A percentile compares a stretch with the other conserved stretches of the same genome.
Evolutionary conservation across 2,888 invertebrate genomes (phyloP).

Genomic region (Scaptomyza reducta): DNA sequence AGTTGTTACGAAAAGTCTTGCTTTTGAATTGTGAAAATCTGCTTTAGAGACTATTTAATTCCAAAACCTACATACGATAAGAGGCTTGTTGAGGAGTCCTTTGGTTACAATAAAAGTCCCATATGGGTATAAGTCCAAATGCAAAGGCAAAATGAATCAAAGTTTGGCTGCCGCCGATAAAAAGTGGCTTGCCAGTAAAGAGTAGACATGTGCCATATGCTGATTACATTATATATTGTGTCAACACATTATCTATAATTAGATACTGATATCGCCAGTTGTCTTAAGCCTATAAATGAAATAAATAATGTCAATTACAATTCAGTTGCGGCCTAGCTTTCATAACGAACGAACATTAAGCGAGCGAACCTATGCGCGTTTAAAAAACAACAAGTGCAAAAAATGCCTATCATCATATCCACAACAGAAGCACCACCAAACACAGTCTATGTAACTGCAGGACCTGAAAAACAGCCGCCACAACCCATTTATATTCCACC

Average conservation of each 20-base stretch:
- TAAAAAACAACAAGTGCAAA: neutral
- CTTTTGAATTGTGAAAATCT: neutral
- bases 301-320: neutral
- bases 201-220: conserved; percentile 15
- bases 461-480: conserved; percentile 10
- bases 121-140: conserved; percentile 1
- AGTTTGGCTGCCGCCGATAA: neutral
- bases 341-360: conserved; percentile 23
- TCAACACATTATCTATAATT: conserved; percentile 40
- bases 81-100: neutral
- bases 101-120: neutral
- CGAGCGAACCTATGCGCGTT: neutral
- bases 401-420: conserved; percentile 24
- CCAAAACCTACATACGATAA: neutral
- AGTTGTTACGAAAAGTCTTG: no score
- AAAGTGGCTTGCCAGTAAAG: conserved; percentile 1
- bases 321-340: conserved; percentile 34
- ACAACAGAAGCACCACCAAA: conserved; percentile 19
- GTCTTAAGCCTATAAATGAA: conserved; percentile 30
- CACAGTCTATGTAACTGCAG: conserved; percentile 19
- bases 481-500: neutral
- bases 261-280: conserved; percentile 32
- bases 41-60: neutral
- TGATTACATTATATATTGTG: conserved; percentile 31
- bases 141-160: conserved; percentile 4